A percentile compares a stretch with the other conserved stretches of the same genome.
Evolutionary conservation across 2,888 invertebrate genomes (phyloP).

Genomic region (Amorpha juglandis): DNA sequence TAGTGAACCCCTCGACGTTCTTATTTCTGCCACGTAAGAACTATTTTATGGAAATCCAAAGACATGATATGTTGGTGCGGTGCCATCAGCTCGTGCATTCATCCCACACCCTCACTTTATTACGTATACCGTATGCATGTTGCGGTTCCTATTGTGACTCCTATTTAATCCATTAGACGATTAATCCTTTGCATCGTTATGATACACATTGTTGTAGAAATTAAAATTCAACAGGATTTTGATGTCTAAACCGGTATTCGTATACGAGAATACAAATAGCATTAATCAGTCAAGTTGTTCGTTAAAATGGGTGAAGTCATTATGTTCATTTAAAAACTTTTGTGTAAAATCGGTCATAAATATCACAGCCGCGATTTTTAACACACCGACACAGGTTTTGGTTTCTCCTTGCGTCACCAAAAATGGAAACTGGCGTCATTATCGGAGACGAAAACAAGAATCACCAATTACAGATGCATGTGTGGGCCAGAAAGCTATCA

Average conservation of each 20-base stretch:
- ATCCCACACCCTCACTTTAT: conserved; percentile 77
- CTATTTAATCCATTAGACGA: conserved; percentile 77
- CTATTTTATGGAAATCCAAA: conserved; percentile 41
- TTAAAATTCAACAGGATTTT: conserved; percentile 37
- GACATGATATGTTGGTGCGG: conserved; percentile 36
- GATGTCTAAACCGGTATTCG: conserved; percentile 31
- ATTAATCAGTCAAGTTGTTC: conserved; percentile 1
- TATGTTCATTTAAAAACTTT: neutral
- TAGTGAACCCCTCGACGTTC: conserved; percentile 41
- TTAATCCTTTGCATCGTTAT: conserved; percentile 72
- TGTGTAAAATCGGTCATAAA: neutral
- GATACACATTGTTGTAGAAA: conserved; percentile 54
- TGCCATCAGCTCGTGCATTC: conserved; percentile 70
- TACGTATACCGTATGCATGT: conserved; percentile 78
- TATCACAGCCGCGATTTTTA: conserved; percentile 20
- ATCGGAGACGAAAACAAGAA: conserved; percentile 57
- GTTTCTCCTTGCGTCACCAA: conserved; percentile 50
- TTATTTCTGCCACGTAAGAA: conserved; percentile 53
- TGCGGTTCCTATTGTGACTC: conserved; percentile 74
- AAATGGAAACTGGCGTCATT: conserved; percentile 66
- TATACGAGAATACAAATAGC: conserved; percentile 5
- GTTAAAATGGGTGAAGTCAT: conserved; percentile 7
- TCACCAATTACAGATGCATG: conserved; percentile 60
- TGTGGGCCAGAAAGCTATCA: conserved; percentile 64
- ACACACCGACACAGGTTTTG: conserved; percentile 25